Percentiles rank a stretch among this genome's conserved stretches.
phyloP scores from a whole-genome alignment of 2,113 vertebrate species.

The Misgurnus mizolepis region DNA sequence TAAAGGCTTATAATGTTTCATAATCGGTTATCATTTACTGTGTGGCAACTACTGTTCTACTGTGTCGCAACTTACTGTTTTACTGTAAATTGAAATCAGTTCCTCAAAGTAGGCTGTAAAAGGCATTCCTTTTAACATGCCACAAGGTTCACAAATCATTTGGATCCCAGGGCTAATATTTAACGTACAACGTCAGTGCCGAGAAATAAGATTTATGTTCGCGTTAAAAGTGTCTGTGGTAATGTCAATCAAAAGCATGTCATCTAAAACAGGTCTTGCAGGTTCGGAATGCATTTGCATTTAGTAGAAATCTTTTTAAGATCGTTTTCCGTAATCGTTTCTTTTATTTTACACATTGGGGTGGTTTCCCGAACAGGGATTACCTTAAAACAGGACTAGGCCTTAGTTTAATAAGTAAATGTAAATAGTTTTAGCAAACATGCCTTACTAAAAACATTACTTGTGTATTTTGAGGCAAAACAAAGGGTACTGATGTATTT shows the following conservation, averaged over 20 bases:
- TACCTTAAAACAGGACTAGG: too few relatives aligned
- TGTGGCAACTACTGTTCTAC: neutral
- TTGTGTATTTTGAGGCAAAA: too few relatives aligned
- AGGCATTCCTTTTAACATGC: neutral
- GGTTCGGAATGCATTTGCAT: neutral
- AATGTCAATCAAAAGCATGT: neutral
- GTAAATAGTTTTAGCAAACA: too few relatives aligned
- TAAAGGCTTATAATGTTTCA: neutral
- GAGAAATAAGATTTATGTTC: neutral
- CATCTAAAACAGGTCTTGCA: slow-evolving; percentile 28
- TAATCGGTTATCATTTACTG: neutral
- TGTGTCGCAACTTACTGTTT: neutral
- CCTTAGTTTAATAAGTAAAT: too few relatives aligned
- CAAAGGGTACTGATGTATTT: too few relatives aligned
- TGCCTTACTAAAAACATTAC: too few relatives aligned
- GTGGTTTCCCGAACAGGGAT: too few relatives aligned
- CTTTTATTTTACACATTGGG: neutral
- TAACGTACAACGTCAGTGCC: neutral
- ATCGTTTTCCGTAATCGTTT: neutral
- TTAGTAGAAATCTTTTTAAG: neutral
- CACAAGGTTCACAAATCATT: neutral
- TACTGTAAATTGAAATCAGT: neutral
- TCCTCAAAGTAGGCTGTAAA: too few relatives aligned
- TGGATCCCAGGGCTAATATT: neutral
- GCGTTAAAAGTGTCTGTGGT: neutral